A percentile compares a stretch with the other conserved stretches of the same genome.
Evolutionary conservation across 1,140 invertebrate species (phyloP).

Genomic region (Orius insidiosus): DNA sequence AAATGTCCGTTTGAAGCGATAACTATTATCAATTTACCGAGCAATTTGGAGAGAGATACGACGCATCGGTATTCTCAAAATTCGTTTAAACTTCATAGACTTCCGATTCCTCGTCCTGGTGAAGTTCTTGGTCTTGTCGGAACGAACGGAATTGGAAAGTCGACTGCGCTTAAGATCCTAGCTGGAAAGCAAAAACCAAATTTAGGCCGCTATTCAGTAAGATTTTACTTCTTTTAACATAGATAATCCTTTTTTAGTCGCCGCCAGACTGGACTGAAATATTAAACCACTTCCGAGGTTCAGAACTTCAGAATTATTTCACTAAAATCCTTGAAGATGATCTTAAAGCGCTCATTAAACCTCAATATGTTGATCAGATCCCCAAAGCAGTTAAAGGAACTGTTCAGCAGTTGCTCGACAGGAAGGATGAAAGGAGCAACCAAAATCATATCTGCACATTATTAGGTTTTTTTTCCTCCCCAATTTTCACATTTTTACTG

Average conservation of each 20-base stretch:
- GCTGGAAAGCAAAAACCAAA: conserved; percentile 99
- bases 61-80: conserved; percentile 99
- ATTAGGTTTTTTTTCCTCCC: conserved; percentile 44
- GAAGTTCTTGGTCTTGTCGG: conserved; percentile 96
- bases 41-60: conserved; percentile 94
- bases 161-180: conserved; percentile 95
- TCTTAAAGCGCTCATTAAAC: conserved; percentile 94
- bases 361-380: conserved; percentile 99
- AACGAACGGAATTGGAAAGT: conserved; percentile 99
- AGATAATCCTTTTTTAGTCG: conserved; percentile 40
- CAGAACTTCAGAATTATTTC: conserved; percentile 98
- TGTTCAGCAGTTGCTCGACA: conserved; percentile 77
- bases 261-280: conserved; percentile 99
- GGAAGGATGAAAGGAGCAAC: conserved; percentile 82
- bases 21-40: conserved; percentile 96
- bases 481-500: background rate
- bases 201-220: conserved; percentile 75
- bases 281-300: conserved; percentile 91
- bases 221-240: conserved; percentile 21
- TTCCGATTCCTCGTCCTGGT: conserved; percentile 88
- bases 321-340: conserved; percentile 98
- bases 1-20: conserved; percentile 99
- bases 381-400: conserved; percentile 94
- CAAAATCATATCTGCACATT: conserved; percentile 68
- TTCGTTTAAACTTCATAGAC: conserved; percentile 94